phyloP scores from a whole-genome alignment of 2,113 vertebrate genomes.

The Pandion haliaetus region DNA sequence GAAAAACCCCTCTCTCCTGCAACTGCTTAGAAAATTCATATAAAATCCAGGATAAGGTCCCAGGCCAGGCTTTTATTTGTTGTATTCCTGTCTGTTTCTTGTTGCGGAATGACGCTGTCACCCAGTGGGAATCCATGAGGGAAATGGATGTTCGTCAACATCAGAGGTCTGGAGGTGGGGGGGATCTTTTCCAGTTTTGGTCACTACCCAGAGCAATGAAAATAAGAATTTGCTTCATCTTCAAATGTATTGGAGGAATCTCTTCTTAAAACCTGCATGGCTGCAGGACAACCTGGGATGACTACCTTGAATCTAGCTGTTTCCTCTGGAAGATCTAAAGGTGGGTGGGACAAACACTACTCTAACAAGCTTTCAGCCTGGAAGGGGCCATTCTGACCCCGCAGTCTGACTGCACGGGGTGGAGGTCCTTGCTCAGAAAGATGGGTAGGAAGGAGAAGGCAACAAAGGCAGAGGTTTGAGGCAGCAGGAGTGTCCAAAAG shows the following conservation, averaged over 20 bases:
- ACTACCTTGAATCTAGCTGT: neutral
- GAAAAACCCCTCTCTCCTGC: neutral
- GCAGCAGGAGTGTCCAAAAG: neutral
- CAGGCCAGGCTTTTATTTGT: neutral
- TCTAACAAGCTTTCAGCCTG: neutral
- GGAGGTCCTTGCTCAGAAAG: neutral
- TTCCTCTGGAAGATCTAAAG: neutral
- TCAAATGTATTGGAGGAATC: neutral
- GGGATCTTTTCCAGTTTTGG: neutral
- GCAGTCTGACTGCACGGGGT: neutral
- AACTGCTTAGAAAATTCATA: neutral
- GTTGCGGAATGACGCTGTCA: too few species aligned
- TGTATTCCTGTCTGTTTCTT: neutral
- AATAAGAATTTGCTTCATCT: neutral
- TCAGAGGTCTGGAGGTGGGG: neutral
- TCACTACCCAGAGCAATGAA: neutral
- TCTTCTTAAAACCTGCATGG: neutral
- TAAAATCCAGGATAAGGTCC: neutral
- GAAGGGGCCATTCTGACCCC: neutral
- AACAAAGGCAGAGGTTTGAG: neutral
- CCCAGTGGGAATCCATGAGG: neutral
- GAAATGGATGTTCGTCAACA: neutral
- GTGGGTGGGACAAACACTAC: neutral
- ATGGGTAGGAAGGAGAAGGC: neutral
- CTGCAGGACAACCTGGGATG: neutral